These are phyloP conservation scores for Diachasmimorpha longicaudata DNA, from an alignment of 1,140 invertebrate species.

Conservation along the genomic window DNA sequence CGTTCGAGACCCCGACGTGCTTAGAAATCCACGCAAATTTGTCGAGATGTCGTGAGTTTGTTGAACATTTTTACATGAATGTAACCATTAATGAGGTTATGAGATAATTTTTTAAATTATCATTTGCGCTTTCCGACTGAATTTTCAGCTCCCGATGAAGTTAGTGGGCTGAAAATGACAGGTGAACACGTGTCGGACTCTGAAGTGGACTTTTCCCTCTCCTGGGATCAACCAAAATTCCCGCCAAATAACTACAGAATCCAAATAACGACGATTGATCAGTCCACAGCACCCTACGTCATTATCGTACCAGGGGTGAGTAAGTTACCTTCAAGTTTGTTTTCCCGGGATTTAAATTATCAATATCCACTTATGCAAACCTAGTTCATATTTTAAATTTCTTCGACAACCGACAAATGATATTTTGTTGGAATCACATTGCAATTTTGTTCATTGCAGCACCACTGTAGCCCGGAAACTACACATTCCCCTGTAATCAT, in stretches of 20 bases:
- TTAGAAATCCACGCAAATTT: constrained; percentile 46
- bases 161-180: constrained; percentile 33
- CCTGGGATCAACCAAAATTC: constrained; percentile 49
- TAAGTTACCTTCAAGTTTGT: neutral
- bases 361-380: neutral
- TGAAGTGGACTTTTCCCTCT: constrained; percentile 44
- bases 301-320: constrained; percentile 44
- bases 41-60: constrained; percentile 48
- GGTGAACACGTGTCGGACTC: neutral
- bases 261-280: constrained; percentile 29
- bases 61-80: neutral
- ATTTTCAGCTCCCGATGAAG: constrained; percentile 44
- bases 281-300: neutral
- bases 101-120: neutral
- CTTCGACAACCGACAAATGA: neutral
- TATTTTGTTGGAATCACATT: no score
- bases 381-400: neutral
- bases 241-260: constrained; percentile 55
- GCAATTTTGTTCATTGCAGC: no score
- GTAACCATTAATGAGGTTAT: constrained; percentile 3
- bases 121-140: neutral
- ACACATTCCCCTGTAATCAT: no score
- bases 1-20: constrained; percentile 49
- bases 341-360: neutral
- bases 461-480: no score